Evolutionary conservation across 2,113 vertebrate genomes (phyloP), one percentile per base, ranked within the genome.

Genomic region (Lanius collurio): DNA sequence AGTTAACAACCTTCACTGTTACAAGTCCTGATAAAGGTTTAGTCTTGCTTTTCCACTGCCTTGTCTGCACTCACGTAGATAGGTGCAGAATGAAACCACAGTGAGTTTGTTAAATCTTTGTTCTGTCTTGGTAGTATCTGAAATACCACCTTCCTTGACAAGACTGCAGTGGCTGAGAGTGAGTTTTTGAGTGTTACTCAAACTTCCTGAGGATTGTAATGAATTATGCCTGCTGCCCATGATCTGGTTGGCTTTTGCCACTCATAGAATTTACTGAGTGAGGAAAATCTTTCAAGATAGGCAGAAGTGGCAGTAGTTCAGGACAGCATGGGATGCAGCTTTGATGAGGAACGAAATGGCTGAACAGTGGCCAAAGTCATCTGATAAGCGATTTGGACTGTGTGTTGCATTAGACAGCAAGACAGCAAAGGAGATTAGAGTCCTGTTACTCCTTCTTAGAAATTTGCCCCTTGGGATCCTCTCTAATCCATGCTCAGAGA

Each of bases 391-490:
- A 63, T n/a, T 47, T 39, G 49, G 59, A 62, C 35, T 1, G 11
- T 0, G 0, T 37, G 68, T 31, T 81, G 79, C 79, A 74, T 78
- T 83, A 78, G 89, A 59, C 27, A 67, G 77, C 0, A 12, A 95
- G 75, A 83, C 42, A 60, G 73, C 42, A 94, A 96, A 92, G 86
- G 73, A 89, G 89, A 92, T 86, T 87, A 92, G 39, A 63, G 42
- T 18, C 23, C 59, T 93, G 30, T 92, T 42, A 70, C 71, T 86
- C 30, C 42, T n/a, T 57, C 68, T 78, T 88, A 68, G 53, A 81
- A 80, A 47, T 74, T 55, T 77, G 39, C 55, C 46, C 71, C 68
- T 93, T 2, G 2, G 68, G 39, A 94, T 74, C 30, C 9, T 80
- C 21, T 62, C 52, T 2, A 2, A 46, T 80, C 47, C 47, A 21